phyloP scores from a whole-genome alignment of 2,888 invertebrate genomes.

The Barypeithes pellucidus region DNA sequence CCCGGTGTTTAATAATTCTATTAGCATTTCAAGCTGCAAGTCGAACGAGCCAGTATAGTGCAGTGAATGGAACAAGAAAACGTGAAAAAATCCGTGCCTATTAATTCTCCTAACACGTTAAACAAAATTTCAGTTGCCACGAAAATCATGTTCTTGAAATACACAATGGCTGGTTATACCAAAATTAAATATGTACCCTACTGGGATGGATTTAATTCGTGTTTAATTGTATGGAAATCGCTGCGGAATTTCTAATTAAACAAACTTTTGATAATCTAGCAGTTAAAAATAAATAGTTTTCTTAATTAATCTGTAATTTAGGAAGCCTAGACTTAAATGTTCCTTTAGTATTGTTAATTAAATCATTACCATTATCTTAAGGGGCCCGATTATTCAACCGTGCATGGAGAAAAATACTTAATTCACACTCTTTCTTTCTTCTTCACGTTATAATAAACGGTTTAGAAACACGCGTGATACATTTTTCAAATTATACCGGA shows the following conservation, averaged over 20 bases:
- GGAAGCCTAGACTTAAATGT: constrained; percentile 34
- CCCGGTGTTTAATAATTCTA: too few relatives aligned
- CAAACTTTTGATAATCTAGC: constrained; percentile 28
- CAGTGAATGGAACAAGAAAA: constrained; percentile 29
- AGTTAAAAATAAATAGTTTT: constrained; percentile 36
- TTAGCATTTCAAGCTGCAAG: constrained; percentile 10
- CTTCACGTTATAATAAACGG: too few relatives aligned
- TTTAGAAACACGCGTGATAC: too few relatives aligned
- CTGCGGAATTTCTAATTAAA: constrained; percentile 42
- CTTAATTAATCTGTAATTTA: constrained; percentile 38
- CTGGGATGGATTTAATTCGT: constrained; percentile 28
- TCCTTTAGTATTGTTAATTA: constrained; percentile 12
- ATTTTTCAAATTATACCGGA: too few relatives aligned
- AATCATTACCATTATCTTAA: not conserved
- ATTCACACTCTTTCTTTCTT: too few relatives aligned
- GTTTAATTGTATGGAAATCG: constrained; percentile 49
- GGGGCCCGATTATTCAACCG: not conserved
- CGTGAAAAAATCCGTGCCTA: constrained; percentile 32
- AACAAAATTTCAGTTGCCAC: constrained; percentile 30
- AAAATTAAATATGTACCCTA: constrained; percentile 29
- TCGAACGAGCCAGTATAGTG: constrained; percentile 7
- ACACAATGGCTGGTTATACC: constrained; percentile 28
- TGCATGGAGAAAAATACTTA: not conserved
- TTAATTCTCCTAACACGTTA: constrained; percentile 13
- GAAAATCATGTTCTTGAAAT: constrained; percentile 28